Conservation (phyloP, 2,797 vertebrate genomes). For the Paguma larvata region DNA sequence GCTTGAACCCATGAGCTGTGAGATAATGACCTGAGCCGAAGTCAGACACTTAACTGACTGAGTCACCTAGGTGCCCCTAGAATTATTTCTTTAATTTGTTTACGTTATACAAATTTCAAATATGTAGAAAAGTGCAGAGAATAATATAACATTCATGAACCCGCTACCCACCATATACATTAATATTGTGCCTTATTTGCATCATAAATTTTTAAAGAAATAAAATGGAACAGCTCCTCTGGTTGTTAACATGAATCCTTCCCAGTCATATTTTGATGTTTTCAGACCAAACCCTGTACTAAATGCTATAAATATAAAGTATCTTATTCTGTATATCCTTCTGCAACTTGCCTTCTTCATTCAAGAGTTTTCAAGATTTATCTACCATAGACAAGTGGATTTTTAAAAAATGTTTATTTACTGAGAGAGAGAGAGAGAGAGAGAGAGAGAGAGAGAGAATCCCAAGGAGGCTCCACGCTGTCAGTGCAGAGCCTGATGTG, state of each 20-base stretch:
- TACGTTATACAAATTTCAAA: neutral
- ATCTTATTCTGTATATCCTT: neutral
- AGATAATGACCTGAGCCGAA: too few relatives aligned
- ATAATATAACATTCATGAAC: neutral
- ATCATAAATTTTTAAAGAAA: neutral
- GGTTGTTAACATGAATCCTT: neutral
- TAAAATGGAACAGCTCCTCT: neutral
- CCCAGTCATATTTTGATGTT: neutral
- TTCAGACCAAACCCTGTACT: neutral
- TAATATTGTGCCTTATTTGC: neutral
- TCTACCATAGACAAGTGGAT: neutral
- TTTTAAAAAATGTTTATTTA: neutral
- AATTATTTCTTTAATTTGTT: slow-evolving; percentile 13
- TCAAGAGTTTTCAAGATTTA: slow-evolving; percentile 14
- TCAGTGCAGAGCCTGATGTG: too few relatives aligned
- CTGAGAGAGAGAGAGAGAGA: too few relatives aligned
- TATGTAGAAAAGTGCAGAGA: neutral
- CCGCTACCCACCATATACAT: neutral
- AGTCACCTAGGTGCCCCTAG: neutral
- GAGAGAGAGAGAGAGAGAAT: too few relatives aligned
- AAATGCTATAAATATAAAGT: neutral
- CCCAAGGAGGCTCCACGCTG: too few relatives aligned
- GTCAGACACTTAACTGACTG: too few relatives aligned
- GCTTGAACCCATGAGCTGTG: too few relatives aligned
- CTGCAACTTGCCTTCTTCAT: neutral